phyloP scores from a whole-genome alignment of 2,113 vertebrate genomes.

The Pterocles burchelli region DNA sequence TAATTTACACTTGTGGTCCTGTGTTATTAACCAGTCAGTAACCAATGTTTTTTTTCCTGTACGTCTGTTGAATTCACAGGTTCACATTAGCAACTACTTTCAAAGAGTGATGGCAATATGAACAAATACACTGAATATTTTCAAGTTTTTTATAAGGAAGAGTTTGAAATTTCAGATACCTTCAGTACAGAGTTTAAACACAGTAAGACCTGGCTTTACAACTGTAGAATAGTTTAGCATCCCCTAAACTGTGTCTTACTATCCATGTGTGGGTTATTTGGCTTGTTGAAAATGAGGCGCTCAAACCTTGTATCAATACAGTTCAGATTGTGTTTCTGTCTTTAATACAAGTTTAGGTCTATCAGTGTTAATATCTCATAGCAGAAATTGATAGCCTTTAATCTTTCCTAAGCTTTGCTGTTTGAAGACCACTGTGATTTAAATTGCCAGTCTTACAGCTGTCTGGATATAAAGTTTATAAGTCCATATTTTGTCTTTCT shows the following conservation, averaged over 20 bases:
- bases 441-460: constrained; percentile 27
- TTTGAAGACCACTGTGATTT: constrained; percentile 43
- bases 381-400: constrained; percentile 49
- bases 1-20: background rate
- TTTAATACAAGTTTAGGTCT: constrained; percentile 10
- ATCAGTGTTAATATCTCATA: constrained; percentile 29
- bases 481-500: background rate
- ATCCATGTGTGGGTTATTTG: background rate
- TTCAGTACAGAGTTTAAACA: background rate
- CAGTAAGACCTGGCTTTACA: background rate
- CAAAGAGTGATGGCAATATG: background rate
- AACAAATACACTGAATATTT: background rate
- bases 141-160: background rate
- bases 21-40: background rate
- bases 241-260: background rate
- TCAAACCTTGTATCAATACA: background rate
- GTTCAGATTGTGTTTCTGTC: background rate
- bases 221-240: background rate
- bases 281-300: background rate
- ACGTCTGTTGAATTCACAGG: background rate
- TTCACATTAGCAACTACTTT: background rate
- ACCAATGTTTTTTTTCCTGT: background rate
- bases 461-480: constrained; percentile 40
- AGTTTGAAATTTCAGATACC: background rate
- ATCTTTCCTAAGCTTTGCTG: constrained; percentile 41